Evolutionary conservation across 92 coral and sea anemone genomes (phyloP).

Genomic region (Nematostella vectensis): DNA sequence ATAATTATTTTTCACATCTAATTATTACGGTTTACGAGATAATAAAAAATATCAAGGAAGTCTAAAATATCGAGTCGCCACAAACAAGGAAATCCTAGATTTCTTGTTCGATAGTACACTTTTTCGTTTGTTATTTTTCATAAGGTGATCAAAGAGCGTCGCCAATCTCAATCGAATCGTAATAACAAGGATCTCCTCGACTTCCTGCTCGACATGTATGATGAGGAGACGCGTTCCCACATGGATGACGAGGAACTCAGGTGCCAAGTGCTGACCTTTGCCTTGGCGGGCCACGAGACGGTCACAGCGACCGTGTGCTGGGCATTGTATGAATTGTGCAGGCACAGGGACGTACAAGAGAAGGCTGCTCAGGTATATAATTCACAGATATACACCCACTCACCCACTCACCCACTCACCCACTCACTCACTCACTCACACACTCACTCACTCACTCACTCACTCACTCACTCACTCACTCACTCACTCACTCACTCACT

Average conservation of each 20-base stretch:
- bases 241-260: constrained; percentile 65
- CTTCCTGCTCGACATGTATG: constrained; percentile 48
- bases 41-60: too few relatives aligned
- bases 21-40: too few relatives aligned
- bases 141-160: constrained; percentile 51
- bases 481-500: too few relatives aligned
- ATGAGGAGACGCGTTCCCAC: constrained; percentile 53
- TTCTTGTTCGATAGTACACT: too few relatives aligned
- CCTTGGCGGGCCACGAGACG: constrained; percentile 69
- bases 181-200: constrained; percentile 59
- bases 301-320: constrained; percentile 59
- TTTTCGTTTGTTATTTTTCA: too few relatives aligned
- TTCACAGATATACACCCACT: constrained; percentile 5
- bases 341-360: constrained; percentile 38
- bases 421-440: too few relatives aligned
- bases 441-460: constrained; percentile 14
- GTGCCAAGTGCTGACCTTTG: constrained; percentile 43
- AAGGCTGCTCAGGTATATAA: constrained; percentile 6
- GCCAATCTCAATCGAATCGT: constrained; percentile 22
- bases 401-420: too few relatives aligned
- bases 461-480: too few relatives aligned
- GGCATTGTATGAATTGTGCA: constrained; percentile 61
- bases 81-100: too few relatives aligned
- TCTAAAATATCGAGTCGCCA: too few relatives aligned
- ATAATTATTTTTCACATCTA: too few relatives aligned